Conservation (phyloP, 2,888 invertebrate genomes). For the Galerucella nymphaeae region DNA sequence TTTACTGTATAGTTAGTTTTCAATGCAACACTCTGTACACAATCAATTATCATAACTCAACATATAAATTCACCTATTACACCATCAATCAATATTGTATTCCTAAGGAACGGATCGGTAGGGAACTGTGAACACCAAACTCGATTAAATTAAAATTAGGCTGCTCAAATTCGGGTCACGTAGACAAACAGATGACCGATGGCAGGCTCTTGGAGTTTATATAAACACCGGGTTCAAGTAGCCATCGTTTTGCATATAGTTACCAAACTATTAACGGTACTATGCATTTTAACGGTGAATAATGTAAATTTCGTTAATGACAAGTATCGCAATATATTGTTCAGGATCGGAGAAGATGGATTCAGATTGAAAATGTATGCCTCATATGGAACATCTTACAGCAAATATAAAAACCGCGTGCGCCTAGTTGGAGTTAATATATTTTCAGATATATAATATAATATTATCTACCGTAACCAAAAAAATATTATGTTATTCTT, state of each 20-base stretch:
- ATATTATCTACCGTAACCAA: no score
- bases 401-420: no score
- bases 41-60: neutral
- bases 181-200: constrained; percentile 51
- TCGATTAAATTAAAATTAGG: constrained; percentile 38
- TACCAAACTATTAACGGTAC: constrained; percentile 18
- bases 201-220: constrained; percentile 42
- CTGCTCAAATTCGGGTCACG: constrained; percentile 48
- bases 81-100: neutral
- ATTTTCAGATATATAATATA: no score
- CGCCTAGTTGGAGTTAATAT: no score
- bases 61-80: neutral
- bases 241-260: constrained; percentile 42
- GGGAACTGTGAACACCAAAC: constrained; percentile 27
- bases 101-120: neutral
- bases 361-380: no score
- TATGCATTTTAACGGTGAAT: neutral
- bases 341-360: no score
- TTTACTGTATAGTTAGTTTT: no score
- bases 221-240: constrained; percentile 38
- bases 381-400: no score
- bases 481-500: no score
- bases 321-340: neutral
- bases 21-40: no score
- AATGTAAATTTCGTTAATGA: neutral